Base-by-base conservation (phyloP, 1,140 invertebrate genomes). In the Drepana arcuata region DNA sequence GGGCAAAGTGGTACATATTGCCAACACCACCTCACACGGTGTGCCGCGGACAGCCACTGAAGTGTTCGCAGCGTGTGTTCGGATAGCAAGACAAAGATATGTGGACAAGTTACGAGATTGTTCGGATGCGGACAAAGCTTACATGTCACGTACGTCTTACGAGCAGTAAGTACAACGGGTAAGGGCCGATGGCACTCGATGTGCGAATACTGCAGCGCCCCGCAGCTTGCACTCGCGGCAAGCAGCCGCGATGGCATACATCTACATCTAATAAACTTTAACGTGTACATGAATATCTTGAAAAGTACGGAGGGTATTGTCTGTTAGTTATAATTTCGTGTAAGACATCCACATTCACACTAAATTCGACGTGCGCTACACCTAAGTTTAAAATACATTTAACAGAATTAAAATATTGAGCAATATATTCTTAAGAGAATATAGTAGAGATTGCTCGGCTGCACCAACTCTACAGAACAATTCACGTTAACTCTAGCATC, bases 351-450 rank as follows among this genome's bases (percentile, higher is more conserved):
- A 72, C 70, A 61, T 45, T 48, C 50, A 58, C 53, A 60, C 48
- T 54, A 70, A 72, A 72, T 56, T 64, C 59, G 43, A 42, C 31
- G 65, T 70, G 69, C 72, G 74, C 72, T 64, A 62, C 48, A 54
- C 51, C 60, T 78, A 72, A 71, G 47, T 72, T 75, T 72, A 74
- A 75, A 73, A 74, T 73, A 72, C 70, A 67, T 67, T 70, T 67
- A 79, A 79, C 68, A 74, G 68, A 79, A 77, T 74, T 70, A 75
- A 75, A 80, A 68, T 66, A 78, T 81, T 81, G 77, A 81, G 77
- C 77, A 81, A 81, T 75, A 77, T 78, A 77, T 77, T 71, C 70
- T 38, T 79, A 74, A 66, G 63, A 77, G 70, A 81, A 81, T 81
- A 79, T 70, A 71, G 62, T 77, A 81, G 72, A 81, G 70, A 74